Conservation (phyloP, 92 coral and sea anemone genomes). For the Ricordea florida region DNA sequence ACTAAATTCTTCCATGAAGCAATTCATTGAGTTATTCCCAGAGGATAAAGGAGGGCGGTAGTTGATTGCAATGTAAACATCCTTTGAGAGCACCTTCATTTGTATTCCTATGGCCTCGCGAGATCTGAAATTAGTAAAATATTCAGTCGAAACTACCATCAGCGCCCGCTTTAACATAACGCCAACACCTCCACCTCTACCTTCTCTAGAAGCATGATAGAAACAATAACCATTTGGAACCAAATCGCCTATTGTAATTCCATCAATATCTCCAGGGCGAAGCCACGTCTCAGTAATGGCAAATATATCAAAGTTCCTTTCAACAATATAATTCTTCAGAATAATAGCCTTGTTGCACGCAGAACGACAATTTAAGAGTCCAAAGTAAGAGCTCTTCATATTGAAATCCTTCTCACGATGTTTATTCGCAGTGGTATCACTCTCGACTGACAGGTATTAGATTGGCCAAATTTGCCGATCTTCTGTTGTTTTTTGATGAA, state of each 20-base stretch:
- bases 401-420: background rate
- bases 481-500: no score
- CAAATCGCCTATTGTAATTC: background rate
- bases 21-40: constrained; percentile 15
- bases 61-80: constrained; percentile 20
- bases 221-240: constrained; percentile 31
- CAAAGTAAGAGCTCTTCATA: background rate
- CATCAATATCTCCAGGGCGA: constrained; percentile 7
- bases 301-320: constrained; percentile 16
- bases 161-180: constrained; percentile 4
- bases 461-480: background rate
- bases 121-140: constrained; percentile 18
- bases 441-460: background rate
- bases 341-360: constrained; percentile 3
- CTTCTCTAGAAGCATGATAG: constrained; percentile 15
- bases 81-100: constrained; percentile 12
- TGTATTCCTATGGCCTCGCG: constrained; percentile 22
- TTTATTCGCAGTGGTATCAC: background rate
- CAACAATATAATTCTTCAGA: constrained; percentile 20
- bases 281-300: constrained; percentile 37
- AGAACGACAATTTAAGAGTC: background rate
- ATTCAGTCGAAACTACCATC: constrained; percentile 1
- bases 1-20: constrained; percentile 44
- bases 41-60: constrained; percentile 42
- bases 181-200: constrained; percentile 41